Conservation (phyloP, 2,113 vertebrate genomes). For the Hydropotes inermis region DNA sequence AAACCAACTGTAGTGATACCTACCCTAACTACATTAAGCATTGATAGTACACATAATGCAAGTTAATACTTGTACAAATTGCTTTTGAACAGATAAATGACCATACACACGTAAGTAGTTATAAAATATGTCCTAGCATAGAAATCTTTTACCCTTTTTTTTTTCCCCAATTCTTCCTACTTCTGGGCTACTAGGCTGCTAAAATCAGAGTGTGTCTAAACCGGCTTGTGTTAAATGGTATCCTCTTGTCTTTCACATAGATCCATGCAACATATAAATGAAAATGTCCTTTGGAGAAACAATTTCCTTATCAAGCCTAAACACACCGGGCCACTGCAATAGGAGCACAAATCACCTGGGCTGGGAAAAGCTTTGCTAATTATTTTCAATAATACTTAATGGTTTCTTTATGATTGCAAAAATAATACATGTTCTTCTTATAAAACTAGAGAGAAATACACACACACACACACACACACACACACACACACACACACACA, state of each 20-base stretch:
- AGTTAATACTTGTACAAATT: neutral
- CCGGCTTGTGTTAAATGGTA: constrained; percentile 20
- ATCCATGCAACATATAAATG: neutral
- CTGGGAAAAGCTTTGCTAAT: neutral
- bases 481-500: no score
- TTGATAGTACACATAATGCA: neutral
- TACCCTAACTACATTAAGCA: neutral
- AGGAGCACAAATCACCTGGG: neutral
- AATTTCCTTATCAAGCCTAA: constrained; percentile 57
- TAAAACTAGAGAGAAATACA: neutral
- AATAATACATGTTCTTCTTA: neutral
- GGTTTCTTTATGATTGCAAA: constrained; percentile 23
- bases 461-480: no score
- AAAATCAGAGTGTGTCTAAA: neutral
- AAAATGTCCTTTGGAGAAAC: constrained; percentile 41
- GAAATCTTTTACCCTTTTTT: neutral
- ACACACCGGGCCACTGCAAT: neutral
- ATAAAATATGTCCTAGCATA: neutral
- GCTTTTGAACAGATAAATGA: neutral
- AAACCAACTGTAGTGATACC: neutral
- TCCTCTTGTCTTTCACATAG: constrained; percentile 23
- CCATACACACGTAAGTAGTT: neutral
- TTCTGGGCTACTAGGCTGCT: neutral
- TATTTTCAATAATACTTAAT: neutral
- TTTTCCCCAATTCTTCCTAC: neutral